A percentile compares a stretch with the other conserved stretches of the same genome.
Evolutionary conservation across 2,797 vertebrate genomes (phyloP).

Genomic region (Passerculus sandwichensis): DNA sequence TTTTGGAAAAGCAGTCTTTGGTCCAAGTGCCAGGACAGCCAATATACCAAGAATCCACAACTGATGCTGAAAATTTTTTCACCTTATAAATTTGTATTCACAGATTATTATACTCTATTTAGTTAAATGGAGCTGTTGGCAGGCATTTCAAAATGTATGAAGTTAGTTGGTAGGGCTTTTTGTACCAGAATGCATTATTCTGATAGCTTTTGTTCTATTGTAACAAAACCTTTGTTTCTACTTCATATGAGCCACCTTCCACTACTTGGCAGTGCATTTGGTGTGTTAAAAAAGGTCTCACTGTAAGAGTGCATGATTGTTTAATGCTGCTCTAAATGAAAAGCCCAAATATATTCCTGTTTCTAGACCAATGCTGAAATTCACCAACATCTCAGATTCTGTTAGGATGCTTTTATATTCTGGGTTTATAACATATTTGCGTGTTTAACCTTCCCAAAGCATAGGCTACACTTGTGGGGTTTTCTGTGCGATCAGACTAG

Average conservation of each 20-base stretch:
- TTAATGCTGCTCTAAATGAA: not conserved
- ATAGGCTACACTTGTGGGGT: slow-evolving; percentile 1
- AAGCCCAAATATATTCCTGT: not conserved
- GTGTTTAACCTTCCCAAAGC: slow-evolving; percentile 14
- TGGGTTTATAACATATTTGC: not conserved
- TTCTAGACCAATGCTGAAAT: not conserved
- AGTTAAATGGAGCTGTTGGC: not conserved
- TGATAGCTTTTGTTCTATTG: not conserved
- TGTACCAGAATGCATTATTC: not conserved
- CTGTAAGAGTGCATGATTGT: rapidly evolving
- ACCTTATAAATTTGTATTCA: not conserved
- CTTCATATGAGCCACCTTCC: not conserved
- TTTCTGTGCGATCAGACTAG: slow-evolving; percentile 18
- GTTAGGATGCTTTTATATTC: not conserved
- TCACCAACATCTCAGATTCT: not conserved
- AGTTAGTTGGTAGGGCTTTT: not conserved
- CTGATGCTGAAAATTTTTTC: not conserved
- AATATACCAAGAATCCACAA: not conserved
- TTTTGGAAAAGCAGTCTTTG: not conserved
- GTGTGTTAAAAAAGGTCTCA: not conserved
- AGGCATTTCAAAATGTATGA: not conserved
- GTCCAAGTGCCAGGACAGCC: not conserved
- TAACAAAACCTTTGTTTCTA: not conserved
- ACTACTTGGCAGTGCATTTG: not conserved
- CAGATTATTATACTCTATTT: not conserved